Conservation (phyloP, 2,113 vertebrate species). For the Tyrannus savana region DNA sequence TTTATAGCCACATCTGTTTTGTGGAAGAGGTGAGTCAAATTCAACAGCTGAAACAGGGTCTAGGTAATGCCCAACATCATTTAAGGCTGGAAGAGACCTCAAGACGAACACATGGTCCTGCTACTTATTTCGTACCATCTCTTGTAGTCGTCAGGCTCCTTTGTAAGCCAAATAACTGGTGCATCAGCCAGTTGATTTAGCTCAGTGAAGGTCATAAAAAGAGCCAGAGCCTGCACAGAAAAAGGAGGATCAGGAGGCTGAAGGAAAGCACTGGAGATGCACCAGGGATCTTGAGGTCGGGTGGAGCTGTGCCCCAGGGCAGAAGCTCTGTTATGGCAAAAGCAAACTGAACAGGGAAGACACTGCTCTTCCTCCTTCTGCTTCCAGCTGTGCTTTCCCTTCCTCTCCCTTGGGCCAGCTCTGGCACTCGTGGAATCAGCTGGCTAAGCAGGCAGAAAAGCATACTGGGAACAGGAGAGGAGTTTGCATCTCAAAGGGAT, state of each 20-base stretch:
- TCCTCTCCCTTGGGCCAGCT: not conserved
- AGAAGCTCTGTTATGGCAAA: not conserved
- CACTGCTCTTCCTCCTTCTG: not conserved
- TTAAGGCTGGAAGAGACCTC: not conserved
- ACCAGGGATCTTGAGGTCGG: not conserved
- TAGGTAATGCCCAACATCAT: not conserved
- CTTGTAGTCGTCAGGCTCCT: not conserved
- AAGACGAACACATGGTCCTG: not conserved
- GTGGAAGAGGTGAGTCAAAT: not conserved
- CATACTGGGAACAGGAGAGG: not conserved
- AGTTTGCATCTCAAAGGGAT: not conserved
- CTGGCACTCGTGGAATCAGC: not conserved
- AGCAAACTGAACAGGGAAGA: not conserved
- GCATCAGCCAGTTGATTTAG: not conserved
- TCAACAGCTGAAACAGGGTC: not conserved
- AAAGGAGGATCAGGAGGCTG: not conserved
- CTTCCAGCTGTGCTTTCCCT: conserved; percentile 6
- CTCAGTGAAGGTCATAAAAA: not conserved
- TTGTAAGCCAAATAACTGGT: not conserved
- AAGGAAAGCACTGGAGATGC: not conserved
- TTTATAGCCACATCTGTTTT: not conserved
- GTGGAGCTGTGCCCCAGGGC: not conserved
- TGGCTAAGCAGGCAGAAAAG: not conserved
- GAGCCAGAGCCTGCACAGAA: not conserved
- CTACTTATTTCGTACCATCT: not conserved